Evolutionary conservation across 1,140 invertebrate species (phyloP), one percentile per base, ranked within the genome.

Genomic region (Achatina immaculata): DNA sequence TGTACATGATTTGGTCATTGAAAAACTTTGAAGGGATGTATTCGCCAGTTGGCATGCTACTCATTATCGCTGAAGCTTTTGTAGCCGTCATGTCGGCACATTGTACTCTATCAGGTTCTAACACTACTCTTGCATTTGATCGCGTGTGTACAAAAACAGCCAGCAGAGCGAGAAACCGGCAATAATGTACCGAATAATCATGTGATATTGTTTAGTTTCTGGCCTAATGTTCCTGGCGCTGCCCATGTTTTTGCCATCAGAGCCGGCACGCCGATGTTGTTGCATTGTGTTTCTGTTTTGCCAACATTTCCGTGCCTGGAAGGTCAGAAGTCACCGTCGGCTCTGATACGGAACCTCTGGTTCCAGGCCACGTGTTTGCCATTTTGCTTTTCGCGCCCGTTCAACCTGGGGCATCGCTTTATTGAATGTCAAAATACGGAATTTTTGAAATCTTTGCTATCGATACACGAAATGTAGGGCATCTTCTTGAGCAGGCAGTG

Each of bases 261-360:
- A 34, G n/a, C 21, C 58, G 58, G 58, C 58, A 62, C 28, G 58
- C 58, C 58, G n/a, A 6, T 62, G 58, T 62, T 62, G 58, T 62
- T 31, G 58, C 58, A 62, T 62, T 62, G n/a, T 62, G 58, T 62
- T 62, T 62, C 58, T 62, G 58, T 62, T 62, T 62, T 62, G 28
- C 58, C 58, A 62, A 62, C 58, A 62, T 62, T 62, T 62, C 58
- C 58, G 2, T 62, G 58, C 16, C 58, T 28, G 58, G 58, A 62
- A 62, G 58, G 58, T 62, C 58, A 62, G 58, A 62, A 62, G 58
- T 62, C 58, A 62, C 28, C 28, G 4, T 3, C 28, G 58, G 28
- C 31, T 55, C 58, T 16, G n/a, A n/a, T n/a, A n/a, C n/a, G n/a
- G n/a, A n/a, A n/a, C n/a, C n/a, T n/a, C n/a, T n/a, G n/a, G n/a